These are phyloP conservation scores for Threskiornis aethiopicus DNA, from an alignment of 2,797 vertebrate species.

Conservation along the genomic window DNA sequence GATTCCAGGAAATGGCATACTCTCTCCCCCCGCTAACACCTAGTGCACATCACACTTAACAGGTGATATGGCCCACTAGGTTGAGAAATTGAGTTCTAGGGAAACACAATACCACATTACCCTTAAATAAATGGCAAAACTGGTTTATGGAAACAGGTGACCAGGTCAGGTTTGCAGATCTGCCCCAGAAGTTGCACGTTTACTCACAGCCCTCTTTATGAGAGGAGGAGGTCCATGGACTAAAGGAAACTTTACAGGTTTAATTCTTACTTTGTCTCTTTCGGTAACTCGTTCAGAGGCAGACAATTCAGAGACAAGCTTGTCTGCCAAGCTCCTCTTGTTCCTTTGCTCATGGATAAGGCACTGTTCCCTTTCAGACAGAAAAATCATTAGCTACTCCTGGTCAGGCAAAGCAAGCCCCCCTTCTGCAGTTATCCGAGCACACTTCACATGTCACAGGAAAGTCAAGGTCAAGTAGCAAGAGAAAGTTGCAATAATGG, in stretches of 20 bases:
- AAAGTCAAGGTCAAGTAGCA: background rate
- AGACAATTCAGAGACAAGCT: background rate
- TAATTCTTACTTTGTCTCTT: background rate
- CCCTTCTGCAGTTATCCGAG: background rate
- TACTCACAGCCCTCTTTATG: background rate
- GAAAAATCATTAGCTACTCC: background rate
- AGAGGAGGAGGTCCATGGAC: rapidly evolving
- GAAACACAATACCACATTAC: background rate
- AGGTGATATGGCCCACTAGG: background rate
- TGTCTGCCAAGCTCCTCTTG: background rate
- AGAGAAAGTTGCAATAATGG: background rate
- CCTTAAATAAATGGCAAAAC: background rate
- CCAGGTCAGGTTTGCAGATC: background rate
- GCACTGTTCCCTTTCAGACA: background rate
- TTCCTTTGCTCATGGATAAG: background rate
- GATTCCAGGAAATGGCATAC: background rate
- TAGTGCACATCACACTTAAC: background rate
- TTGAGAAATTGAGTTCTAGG: background rate
- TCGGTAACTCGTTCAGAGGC: background rate
- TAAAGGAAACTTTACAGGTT: background rate
- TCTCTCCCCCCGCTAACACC: background rate
- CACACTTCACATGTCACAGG: background rate
- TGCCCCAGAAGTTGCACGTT: background rate
- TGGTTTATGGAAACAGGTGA: background rate
- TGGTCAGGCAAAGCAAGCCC: background rate